phyloP scores from a whole-genome alignment of 2,113 vertebrate genomes.

The Syrrhaptes paradoxus region DNA sequence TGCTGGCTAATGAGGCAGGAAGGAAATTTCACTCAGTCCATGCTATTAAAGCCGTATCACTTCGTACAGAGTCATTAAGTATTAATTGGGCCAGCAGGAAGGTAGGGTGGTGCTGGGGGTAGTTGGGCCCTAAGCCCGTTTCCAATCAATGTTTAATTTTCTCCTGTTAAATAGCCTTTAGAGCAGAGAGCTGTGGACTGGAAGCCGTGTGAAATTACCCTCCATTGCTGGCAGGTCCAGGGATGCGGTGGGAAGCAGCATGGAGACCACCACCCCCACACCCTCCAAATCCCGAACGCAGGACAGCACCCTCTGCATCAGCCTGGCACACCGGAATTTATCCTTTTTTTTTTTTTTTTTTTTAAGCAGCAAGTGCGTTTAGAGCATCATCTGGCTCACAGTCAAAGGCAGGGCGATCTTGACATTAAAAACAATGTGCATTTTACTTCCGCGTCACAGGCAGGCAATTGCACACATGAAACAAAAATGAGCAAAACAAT shows the following conservation, averaged over 20 bases:
- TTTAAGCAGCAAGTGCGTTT: background rate
- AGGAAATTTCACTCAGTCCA: background rate
- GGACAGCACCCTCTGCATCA: background rate
- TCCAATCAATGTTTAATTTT: background rate
- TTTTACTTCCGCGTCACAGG: background rate
- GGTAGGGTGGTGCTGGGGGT: background rate
- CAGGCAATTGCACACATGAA: fast-evolving
- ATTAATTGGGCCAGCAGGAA: background rate
- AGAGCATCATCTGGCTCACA: too few species aligned
- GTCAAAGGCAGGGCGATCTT: background rate
- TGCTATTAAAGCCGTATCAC: background rate
- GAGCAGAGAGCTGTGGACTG: background rate
- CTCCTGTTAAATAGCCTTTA: background rate
- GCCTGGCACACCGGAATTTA: background rate
- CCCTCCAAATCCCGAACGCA: fast-evolving
- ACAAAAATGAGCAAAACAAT: background rate
- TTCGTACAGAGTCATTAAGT: background rate
- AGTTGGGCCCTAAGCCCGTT: background rate
- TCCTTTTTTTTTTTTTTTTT: too few species aligned
- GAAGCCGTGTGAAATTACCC: background rate
- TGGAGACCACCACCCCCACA: background rate
- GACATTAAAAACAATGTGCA: background rate
- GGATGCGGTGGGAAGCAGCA: background rate
- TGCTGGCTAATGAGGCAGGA: background rate
- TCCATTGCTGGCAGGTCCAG: fast-evolving